These are phyloP conservation scores for Alligator mississippiensis DNA, from an alignment of 2,113 vertebrate genomes.

Conservation along the genomic window DNA sequence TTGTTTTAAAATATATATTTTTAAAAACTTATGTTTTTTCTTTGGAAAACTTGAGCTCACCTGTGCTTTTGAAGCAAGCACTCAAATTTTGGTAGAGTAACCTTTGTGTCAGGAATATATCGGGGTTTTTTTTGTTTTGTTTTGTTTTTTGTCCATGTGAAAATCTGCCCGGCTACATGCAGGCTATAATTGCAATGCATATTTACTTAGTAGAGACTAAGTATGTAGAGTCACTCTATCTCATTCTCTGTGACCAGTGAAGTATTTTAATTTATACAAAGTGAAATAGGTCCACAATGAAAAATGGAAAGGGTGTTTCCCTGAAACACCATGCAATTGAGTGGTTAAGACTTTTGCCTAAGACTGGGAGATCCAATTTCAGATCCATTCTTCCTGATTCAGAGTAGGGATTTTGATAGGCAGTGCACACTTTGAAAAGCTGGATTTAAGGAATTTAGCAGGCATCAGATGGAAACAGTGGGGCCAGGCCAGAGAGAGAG, in stretches of 20 bases:
- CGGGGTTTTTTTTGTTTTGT: too few relatives aligned
- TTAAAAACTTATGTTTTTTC: too few relatives aligned
- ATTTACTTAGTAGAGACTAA: too few relatives aligned
- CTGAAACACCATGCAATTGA: neutral
- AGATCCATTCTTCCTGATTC: neutral
- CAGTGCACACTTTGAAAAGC: neutral
- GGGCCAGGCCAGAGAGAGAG: too few relatives aligned
- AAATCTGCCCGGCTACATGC: neutral
- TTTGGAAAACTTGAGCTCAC: too few relatives aligned
- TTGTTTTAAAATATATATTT: too few relatives aligned
- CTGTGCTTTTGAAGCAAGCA: too few relatives aligned
- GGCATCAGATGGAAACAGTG: too few relatives aligned
- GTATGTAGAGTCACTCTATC: too few relatives aligned
- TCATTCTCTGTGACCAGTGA: neutral
- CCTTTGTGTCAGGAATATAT: neutral
- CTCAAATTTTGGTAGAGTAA: neutral
- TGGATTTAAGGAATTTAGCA: neutral
- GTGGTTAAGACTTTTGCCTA: neutral
- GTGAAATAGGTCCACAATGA: neutral
- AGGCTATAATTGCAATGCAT: too few relatives aligned
- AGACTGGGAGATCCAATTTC: neutral
- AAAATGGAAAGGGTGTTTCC: neutral
- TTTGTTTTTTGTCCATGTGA: neutral
- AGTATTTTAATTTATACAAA: neutral
- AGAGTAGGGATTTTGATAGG: neutral